phyloP scores from a whole-genome alignment of 2,888 invertebrate species.

The Alloscopus bannaensis region DNA sequence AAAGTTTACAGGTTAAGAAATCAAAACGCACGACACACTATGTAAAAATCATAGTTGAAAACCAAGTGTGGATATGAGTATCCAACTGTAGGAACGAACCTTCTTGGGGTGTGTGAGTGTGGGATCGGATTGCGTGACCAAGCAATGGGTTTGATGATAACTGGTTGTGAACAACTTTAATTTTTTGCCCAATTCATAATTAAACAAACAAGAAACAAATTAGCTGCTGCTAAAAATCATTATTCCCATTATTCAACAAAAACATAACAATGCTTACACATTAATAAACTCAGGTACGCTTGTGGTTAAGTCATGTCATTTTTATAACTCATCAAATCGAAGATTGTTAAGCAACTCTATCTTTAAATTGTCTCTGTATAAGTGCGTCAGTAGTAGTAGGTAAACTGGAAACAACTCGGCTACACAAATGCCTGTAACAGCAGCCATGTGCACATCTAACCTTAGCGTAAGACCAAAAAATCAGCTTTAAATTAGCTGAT shows the following conservation, averaged over 20 bases:
- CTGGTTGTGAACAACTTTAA: conserved; percentile 73
- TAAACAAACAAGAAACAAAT: conserved; percentile 61
- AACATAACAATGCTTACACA: neutral
- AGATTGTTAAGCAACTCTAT: conserved; percentile 1
- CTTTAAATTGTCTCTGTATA: too few relatives aligned
- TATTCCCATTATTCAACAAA: conserved; percentile 20
- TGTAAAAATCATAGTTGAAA: too few relatives aligned
- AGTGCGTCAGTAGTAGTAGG: too few relatives aligned
- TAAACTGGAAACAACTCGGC: too few relatives aligned
- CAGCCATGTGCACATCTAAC: too few relatives aligned
- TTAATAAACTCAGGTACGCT: neutral
- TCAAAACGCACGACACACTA: too few relatives aligned
- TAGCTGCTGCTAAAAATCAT: conserved; percentile 23
- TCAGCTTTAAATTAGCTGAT: too few relatives aligned
- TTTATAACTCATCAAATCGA: neutral
- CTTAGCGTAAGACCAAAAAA: too few relatives aligned
- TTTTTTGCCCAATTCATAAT: conserved; percentile 33
- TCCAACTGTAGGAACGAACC: conserved; percentile 66
- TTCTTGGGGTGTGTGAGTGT: conserved; percentile 68
- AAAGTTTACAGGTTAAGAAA: too few relatives aligned
- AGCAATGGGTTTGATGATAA: conserved; percentile 73
- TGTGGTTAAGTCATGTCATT: conserved; percentile 1
- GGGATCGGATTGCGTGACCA: conserved; percentile 73
- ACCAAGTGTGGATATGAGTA: too few relatives aligned
- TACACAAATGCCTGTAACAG: too few relatives aligned